A percentile compares a stretch with the other conserved stretches of the same genome.
Evolutionary conservation across 2,888 invertebrate genomes (phyloP).

Genomic region (Standfussiana lucernea): DNA sequence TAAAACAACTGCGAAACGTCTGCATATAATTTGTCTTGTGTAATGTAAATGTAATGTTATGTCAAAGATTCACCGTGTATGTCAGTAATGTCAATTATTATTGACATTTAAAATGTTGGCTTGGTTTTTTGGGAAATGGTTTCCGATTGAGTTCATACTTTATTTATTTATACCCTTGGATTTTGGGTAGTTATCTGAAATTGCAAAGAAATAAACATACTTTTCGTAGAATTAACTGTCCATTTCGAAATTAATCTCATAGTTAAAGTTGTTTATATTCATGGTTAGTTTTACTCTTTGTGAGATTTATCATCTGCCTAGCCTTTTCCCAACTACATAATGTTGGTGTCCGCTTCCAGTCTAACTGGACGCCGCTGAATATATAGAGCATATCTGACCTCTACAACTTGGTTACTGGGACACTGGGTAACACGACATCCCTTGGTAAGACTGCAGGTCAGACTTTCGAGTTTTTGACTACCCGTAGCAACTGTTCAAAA

Average conservation of each 20-base stretch:
- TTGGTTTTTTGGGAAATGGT: background rate
- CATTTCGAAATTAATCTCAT: background rate
- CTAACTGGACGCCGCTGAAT: background rate
- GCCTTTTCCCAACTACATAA: background rate
- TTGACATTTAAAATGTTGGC: conserved; percentile 29
- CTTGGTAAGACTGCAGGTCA: background rate
- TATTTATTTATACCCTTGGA: background rate
- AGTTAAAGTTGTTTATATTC: too few species aligned
- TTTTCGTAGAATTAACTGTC: background rate
- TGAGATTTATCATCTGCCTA: too few species aligned
- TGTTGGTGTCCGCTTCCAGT: background rate
- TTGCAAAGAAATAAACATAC: background rate
- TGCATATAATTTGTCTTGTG: conserved; percentile 4
- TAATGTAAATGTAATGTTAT: conserved; percentile 21
- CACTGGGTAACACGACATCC: background rate
- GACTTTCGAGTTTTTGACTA: background rate
- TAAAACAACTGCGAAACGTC: background rate
- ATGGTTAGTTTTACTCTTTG: too few species aligned
- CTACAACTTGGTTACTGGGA: background rate
- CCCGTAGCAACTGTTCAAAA: background rate
- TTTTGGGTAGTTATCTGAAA: background rate
- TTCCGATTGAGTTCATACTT: background rate
- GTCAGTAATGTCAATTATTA: conserved; percentile 23
- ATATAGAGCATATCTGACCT: background rate
- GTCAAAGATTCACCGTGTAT: conserved; percentile 6